Evolutionary conservation across 2,113 vertebrate genomes (phyloP), one percentile per base, ranked within the genome.

Genomic region (Isurus oxyrinchus): DNA sequence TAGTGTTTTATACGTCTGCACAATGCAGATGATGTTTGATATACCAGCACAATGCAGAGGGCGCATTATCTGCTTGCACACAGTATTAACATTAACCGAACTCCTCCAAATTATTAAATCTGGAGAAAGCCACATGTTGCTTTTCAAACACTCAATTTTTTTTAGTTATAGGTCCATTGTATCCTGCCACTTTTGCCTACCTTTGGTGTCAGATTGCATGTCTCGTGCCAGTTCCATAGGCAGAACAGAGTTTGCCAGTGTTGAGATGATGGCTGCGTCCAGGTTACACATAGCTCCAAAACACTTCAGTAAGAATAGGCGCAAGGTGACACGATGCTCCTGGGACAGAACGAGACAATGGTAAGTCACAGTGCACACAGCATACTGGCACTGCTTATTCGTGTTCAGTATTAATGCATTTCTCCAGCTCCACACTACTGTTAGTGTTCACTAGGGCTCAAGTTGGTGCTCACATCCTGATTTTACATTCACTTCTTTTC

Each of bases 261-360:
- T 98, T 94, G 99, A 99, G 98, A 99, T 99, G 96, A 99, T 97
- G 0, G 98, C 97, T 2, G 99, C 98, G 0, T 99, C 99, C 96
- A 99, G 97, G 97, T 98, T 98, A 97, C 99, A 99, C 99, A 99
- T 99, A n/a, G 99, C 99, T 2, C 99, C 99, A 0, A 99, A 99
- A 97, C 99, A 99, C 97, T 99, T 99, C 96, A 99, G 97, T 76
- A 99, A 98, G 97, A 99, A 98, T 97, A 99, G 98, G 31, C 99
- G 98, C 96, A 99, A 95, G 0, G 99, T 98, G 19, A 99, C 98
- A 4, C 99, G 98, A 97, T 98, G 98, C 72, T 99, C 99, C 99
- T 99, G 98, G 81, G 67, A 23, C 25, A 88, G 35, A 66, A 88
- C 1, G 40, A 16, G 59, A 31, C 25, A 63, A 61, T 10, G 4